phyloP scores from a whole-genome alignment of 2,113 vertebrate species.

The Bambusicola thoracicus region DNA sequence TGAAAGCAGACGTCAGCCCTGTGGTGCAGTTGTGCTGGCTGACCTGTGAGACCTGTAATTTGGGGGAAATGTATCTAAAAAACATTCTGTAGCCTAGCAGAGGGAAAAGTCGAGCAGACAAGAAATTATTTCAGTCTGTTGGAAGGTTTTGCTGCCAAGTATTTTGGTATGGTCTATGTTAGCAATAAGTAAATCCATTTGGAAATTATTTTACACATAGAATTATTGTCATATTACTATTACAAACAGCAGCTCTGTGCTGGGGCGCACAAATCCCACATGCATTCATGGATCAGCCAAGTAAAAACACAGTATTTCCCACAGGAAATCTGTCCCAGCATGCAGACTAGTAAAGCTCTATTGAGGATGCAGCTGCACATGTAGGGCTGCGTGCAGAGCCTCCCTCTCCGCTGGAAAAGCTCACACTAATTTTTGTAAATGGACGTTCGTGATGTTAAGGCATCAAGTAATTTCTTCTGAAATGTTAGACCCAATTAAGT shows the following conservation, averaged over 20 bases:
- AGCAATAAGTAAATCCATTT: constrained; percentile 50
- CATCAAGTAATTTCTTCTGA: not conserved
- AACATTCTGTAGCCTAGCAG: not conserved
- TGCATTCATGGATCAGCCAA: not conserved
- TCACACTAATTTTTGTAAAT: not conserved
- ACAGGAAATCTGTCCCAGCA: constrained; percentile 8
- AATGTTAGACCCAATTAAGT: not conserved
- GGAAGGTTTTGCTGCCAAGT: constrained; percentile 22
- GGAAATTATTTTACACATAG: constrained; percentile 24
- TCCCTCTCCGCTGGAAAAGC: not conserved
- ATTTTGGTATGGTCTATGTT: not conserved
- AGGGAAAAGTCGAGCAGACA: not conserved
- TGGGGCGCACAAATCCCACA: not conserved
- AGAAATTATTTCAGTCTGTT: not conserved
- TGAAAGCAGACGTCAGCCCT: not conserved
- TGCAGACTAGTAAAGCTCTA: not conserved
- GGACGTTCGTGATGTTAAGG: not conserved
- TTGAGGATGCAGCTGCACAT: not conserved
- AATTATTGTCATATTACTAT: not conserved
- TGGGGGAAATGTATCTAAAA: not conserved
- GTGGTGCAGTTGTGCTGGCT: not conserved
- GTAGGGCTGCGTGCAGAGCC: not conserved
- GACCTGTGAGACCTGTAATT: not conserved
- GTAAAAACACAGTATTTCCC: constrained; percentile 13
- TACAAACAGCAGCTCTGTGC: constrained; percentile 34